These are phyloP conservation scores for Pangasius macronema DNA, from an alignment of 2,797 vertebrate genomes.

Conservation along the genomic window DNA sequence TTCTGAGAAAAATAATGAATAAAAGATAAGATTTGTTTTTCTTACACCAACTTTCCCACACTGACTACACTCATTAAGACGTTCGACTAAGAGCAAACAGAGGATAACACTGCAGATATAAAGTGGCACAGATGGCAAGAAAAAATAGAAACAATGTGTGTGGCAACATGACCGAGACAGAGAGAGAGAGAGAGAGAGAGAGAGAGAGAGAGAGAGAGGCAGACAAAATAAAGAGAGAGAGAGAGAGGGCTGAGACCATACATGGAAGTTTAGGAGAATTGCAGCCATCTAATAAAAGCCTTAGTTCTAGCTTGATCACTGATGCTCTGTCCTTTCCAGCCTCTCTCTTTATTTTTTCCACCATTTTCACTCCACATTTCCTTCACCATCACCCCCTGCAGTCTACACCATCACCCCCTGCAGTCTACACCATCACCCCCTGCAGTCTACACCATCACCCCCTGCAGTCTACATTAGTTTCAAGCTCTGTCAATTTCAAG, in stretches of 20 bases:
- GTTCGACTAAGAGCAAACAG: not conserved
- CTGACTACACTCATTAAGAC: not conserved
- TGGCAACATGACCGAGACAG: not conserved
- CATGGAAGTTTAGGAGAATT: conserved; percentile 58
- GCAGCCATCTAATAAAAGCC: conserved; percentile 46
- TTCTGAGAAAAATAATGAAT: not conserved
- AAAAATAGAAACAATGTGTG: not conserved
- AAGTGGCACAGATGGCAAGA: not conserved
- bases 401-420: not conserved
- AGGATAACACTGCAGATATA: not conserved
- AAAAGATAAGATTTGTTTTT: not conserved
- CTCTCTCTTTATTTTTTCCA: not conserved
- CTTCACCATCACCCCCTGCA: not conserved
- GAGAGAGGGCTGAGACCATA: conserved; percentile 54
- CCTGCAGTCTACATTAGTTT: not conserved
- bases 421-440: not conserved
- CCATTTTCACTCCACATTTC: not conserved
- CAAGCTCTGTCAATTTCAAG: not conserved
- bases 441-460: not conserved
- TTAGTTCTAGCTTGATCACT: conserved; percentile 19
- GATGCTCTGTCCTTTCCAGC: conserved; percentile 24
- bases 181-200: conserved; percentile 16
- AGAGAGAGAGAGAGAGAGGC: not conserved
- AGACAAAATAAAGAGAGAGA: conserved; percentile 29
- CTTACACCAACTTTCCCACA: not conserved